Evolutionary conservation across 2,113 vertebrate species (phyloP).

Genomic region (Beaufortia kweichowensis): DNA sequence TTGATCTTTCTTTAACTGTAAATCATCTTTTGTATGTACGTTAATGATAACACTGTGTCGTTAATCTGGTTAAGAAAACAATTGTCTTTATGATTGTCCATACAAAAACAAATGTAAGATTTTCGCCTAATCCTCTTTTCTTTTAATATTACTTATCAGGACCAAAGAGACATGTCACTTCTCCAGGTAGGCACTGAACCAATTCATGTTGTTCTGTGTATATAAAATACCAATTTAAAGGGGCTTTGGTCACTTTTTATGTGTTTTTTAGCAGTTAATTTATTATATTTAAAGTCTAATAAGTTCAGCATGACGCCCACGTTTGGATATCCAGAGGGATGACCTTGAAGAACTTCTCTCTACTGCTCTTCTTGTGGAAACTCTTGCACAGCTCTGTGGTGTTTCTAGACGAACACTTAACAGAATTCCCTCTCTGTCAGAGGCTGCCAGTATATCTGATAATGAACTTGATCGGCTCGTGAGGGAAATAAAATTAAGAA

Average conservation of each 20-base stretch:
- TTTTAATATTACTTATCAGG: neutral
- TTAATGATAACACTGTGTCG: too few relatives aligned
- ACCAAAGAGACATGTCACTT: too few relatives aligned
- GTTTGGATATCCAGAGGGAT: neutral
- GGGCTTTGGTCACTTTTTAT: too few relatives aligned
- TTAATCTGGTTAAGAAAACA: neutral
- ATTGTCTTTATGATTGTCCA: neutral
- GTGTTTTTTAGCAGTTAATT: too few relatives aligned
- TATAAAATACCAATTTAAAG: too few relatives aligned
- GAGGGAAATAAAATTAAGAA: too few relatives aligned
- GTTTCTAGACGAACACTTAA: conserved; percentile 10
- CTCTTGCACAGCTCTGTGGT: neutral
- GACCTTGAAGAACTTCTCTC: conserved; percentile 12
- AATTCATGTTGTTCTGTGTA: neutral
- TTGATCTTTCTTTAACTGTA: too few relatives aligned
- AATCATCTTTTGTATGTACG: too few relatives aligned
- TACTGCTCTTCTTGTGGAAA: conserved; percentile 13
- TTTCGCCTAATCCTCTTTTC: neutral
- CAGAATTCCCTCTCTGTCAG: conserved; percentile 12
- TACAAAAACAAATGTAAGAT: neutral
- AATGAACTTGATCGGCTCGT: conserved; percentile 25
- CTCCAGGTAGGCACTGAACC: too few relatives aligned
- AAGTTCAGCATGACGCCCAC: neutral
- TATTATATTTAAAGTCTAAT: too few relatives aligned
- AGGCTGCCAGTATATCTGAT: conserved; percentile 18